phyloP scores from a whole-genome alignment of 2,113 vertebrate genomes.

The Sylvicapra grimmia region DNA sequence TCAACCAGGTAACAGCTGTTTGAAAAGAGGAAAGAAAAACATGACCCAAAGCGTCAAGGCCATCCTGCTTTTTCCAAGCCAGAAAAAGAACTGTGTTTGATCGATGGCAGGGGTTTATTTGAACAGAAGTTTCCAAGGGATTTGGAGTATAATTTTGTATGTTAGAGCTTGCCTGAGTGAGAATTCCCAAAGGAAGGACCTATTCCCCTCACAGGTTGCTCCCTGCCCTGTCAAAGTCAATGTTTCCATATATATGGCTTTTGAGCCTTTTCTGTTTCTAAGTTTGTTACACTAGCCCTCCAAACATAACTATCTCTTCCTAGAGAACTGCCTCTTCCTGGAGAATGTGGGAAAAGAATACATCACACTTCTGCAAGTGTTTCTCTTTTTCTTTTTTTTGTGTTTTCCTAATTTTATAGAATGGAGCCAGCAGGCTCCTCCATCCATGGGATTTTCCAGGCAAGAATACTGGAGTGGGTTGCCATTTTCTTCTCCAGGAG shows the following conservation, averaged over 20 bases:
- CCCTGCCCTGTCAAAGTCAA: background rate
- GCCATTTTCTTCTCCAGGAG: background rate
- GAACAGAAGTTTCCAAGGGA: background rate
- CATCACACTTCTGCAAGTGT: background rate
- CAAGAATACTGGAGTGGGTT: background rate
- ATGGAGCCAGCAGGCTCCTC: background rate
- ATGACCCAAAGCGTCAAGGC: background rate
- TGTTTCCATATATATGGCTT: background rate
- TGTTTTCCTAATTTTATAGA: background rate
- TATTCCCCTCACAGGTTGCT: rapidly evolving
- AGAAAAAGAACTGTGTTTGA: background rate
- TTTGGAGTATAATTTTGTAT: background rate
- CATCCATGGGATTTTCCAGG: background rate
- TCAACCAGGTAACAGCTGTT: background rate
- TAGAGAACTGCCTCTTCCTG: background rate
- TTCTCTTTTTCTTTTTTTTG: background rate
- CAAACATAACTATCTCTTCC: background rate
- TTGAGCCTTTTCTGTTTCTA: background rate
- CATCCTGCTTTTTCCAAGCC: background rate
- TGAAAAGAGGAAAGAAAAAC: background rate
- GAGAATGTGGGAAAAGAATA: background rate
- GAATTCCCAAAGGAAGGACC: background rate
- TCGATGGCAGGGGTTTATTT: background rate
- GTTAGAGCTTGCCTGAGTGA: background rate
- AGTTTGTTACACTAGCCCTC: background rate